Percentiles rank a stretch among this genome's conserved stretches.
These are phyloP conservation scores for Caranx melampygus DNA, from an alignment of 2,113 vertebrate species.

Conservation along the genomic window DNA sequence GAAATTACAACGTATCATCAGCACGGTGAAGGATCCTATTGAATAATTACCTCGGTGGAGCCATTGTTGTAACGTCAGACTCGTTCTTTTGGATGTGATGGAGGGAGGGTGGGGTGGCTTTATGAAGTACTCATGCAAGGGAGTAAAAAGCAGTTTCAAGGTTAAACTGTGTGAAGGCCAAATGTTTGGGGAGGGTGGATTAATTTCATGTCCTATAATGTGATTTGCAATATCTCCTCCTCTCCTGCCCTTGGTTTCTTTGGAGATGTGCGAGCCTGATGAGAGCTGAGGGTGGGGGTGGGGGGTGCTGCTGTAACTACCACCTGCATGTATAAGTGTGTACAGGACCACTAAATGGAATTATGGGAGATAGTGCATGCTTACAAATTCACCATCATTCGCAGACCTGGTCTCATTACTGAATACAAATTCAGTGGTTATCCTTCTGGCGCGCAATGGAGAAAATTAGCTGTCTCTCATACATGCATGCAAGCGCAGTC, in stretches of 20 bases:
- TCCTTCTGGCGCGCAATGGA: constrained; percentile 28
- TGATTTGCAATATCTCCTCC: constrained; percentile 78
- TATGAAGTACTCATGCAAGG: constrained; percentile 51
- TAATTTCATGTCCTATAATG: constrained; percentile 82
- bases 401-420: constrained; percentile 49
- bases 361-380: constrained; percentile 64
- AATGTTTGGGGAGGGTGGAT: constrained; percentile 77
- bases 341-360: constrained; percentile 69
- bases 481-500: constrained; percentile 26
- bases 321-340: constrained; percentile 67
- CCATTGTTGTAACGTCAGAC: constrained; percentile 74
- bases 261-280: constrained; percentile 67
- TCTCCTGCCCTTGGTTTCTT: constrained; percentile 77
- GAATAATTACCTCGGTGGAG: constrained; percentile 73
- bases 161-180: constrained; percentile 78
- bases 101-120: constrained; percentile 6
- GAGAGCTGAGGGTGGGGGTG: constrained; percentile 52
- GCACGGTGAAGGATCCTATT: constrained; percentile 68
- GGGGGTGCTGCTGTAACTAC: constrained; percentile 46
- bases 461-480: constrained; percentile 44
- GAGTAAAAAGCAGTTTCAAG: constrained; percentile 74
- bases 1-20: constrained; percentile 81
- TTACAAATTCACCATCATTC: constrained; percentile 71
- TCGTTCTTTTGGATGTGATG: constrained; percentile 63
- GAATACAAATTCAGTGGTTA: constrained; percentile 68